phyloP scores from a whole-genome alignment of 2,888 invertebrate genomes.

The Mechanitis messenoides region DNA sequence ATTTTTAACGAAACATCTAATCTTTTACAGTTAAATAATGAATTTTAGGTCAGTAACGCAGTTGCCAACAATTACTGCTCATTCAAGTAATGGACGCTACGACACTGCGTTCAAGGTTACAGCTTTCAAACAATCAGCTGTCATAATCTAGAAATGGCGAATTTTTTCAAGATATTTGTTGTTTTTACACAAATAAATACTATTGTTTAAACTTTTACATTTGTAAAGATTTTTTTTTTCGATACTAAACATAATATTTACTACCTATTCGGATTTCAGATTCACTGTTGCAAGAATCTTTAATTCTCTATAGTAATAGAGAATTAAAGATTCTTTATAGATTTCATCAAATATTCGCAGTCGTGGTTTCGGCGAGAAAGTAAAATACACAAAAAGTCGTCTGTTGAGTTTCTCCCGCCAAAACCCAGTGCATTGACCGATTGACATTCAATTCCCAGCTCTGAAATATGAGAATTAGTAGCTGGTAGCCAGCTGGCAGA shows the following conservation, averaged over 20 bases:
- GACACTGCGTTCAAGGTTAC: conserved; percentile 56
- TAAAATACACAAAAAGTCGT: conserved; percentile 70
- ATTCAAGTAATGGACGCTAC: conserved; percentile 46
- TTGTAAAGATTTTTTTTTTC: neutral
- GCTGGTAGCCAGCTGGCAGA: conserved; percentile 21
- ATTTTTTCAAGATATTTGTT: neutral
- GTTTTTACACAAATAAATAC: neutral
- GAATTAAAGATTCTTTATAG: too few relatives aligned
- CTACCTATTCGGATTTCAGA: too few relatives aligned
- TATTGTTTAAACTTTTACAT: too few relatives aligned
- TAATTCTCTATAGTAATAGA: too few relatives aligned
- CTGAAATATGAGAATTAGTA: conserved; percentile 23
- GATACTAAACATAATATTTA: too few relatives aligned
- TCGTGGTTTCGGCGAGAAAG: conserved; percentile 56
- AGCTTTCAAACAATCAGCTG: conserved; percentile 51
- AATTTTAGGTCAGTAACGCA: conserved; percentile 50
- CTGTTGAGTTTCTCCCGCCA: conserved; percentile 72
- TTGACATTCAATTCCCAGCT: conserved; percentile 59
- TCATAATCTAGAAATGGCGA: conserved; percentile 14
- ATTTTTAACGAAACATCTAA: neutral
- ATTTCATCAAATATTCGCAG: conserved; percentile 20
- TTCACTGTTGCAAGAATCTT: too few relatives aligned
- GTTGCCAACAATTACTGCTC: conserved; percentile 35
- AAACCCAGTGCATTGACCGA: conserved; percentile 69
- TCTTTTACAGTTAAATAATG: conserved; percentile 42